Evolutionary conservation across 2,888 invertebrate genomes (phyloP).

Genomic region (Ormyrus thymus): DNA sequence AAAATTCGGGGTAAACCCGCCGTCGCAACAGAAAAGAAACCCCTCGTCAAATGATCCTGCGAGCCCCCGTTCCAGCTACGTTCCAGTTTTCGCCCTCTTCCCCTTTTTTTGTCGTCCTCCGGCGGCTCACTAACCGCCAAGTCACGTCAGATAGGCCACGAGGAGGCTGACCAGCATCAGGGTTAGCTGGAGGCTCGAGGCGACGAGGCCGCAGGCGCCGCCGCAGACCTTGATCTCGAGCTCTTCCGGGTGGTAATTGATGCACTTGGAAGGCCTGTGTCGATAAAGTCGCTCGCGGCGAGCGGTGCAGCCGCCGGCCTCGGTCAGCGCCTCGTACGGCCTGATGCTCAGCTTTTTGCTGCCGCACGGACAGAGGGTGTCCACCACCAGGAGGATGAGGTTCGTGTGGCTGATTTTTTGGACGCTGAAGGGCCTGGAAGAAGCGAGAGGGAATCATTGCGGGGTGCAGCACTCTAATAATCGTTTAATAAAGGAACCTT

Average conservation of each 20-base stretch:
- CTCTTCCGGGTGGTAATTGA: constrained; percentile 91
- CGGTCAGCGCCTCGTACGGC: constrained; percentile 76
- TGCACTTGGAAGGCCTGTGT: constrained; percentile 86
- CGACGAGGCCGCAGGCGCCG: constrained; percentile 31
- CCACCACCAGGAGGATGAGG: constrained; percentile 90
- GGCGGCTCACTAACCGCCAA: constrained; percentile 20
- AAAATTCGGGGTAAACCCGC: not conserved
- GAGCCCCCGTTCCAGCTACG: constrained; percentile 32
- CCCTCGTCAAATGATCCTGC: not conserved
- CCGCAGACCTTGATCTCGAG: constrained; percentile 75
- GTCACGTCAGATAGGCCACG: constrained; percentile 44
- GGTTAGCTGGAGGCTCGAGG: constrained; percentile 38
- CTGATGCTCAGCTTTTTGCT: constrained; percentile 90
- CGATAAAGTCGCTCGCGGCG: constrained; percentile 81
- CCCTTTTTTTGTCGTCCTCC: not conserved
- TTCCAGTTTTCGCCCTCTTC: not conserved
- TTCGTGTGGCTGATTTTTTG: constrained; percentile 94
- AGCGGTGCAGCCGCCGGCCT: constrained; percentile 71
- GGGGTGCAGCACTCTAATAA: too few species aligned
- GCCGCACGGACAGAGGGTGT: constrained; percentile 91
- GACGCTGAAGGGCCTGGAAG: constrained; percentile 89
- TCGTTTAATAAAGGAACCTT: too few species aligned
- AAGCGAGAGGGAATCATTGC: not conserved
- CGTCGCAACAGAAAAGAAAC: constrained; percentile 5
- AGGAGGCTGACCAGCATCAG: constrained; percentile 57